Evolutionary conservation across 2,797 vertebrate genomes (phyloP), one percentile per base, ranked within the genome.

Genomic region (Sylvilagus floridanus): DNA sequence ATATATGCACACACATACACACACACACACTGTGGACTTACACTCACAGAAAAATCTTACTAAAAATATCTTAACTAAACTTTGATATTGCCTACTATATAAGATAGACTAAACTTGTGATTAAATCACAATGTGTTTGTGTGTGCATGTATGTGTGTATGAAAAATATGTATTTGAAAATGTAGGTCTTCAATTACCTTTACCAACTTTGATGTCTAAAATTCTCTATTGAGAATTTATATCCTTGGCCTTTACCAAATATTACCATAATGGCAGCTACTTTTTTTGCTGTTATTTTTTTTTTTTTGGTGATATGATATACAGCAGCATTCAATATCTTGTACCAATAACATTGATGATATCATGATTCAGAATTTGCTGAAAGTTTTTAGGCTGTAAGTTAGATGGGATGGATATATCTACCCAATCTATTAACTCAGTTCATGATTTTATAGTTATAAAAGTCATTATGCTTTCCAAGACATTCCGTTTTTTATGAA

Each of bases 221-320:
- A 26, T 97, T 96, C 96, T 7, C 77, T 92, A 9, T 11, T 54
- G 26, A 93, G 93, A 90, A 95, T 75, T 47, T 10, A 68, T 63
- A 62, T 17, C 60, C 63, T 2, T 77, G 4, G 76, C 71, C 50
- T 22, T 93, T 88, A 91, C n/a, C 95, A 93, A 92, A 19, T 86
- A 95, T 10, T 92, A 81, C 32, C 54, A 5, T 21, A 52, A 21
- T 92, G 81, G 81, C 8, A 57, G 7, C 8, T 24, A 77, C 94
- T 62, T 86, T 19, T 2, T 30, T 0, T 0, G 1, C 3, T 3
- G 47, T 91, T 95, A 85, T 42, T 42, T 42, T 42, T 42, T 42
- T 42, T 42, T 42, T 65, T 84, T 10, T 88, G 54, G 37, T 13
- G 0, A 30, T 52, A 0, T 93, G 73, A 96, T 92, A 77, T 96